Percentiles rank a stretch among this genome's conserved stretches.
Conservation (phyloP, 2,797 vertebrate genomes). For the Muraenolepis orangiensis region DNA sequence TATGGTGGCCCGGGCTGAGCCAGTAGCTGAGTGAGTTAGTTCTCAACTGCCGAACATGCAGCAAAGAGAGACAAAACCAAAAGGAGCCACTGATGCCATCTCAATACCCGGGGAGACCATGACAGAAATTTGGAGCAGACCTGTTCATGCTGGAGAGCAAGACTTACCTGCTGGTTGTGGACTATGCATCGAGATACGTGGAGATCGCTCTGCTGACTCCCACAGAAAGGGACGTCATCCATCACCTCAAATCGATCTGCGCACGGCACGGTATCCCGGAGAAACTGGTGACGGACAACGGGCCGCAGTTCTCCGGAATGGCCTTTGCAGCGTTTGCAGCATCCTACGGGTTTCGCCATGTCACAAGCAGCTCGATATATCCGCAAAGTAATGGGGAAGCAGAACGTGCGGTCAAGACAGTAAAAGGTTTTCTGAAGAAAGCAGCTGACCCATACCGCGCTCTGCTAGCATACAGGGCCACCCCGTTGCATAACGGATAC, state of each 20-base stretch:
- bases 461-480: too few species aligned
- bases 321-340: conserved; percentile 2
- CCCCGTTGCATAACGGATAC: too few species aligned
- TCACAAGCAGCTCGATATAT: conserved; percentile 2
- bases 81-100: too few species aligned
- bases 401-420: conserved; percentile 6
- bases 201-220: not conserved
- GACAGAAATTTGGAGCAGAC: too few species aligned
- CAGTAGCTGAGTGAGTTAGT: too few species aligned
- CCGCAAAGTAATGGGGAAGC: conserved; percentile 1
- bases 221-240: not conserved
- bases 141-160: too few species aligned
- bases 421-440: conserved; percentile 17
- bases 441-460: not conserved
- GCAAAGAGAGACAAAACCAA: too few species aligned
- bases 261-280: not conserved
- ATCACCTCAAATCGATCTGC: not conserved
- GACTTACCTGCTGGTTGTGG: not conserved
- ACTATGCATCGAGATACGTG: not conserved
- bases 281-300: conserved; percentile 8
- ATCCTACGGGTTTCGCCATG: not conserved
- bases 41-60: too few species aligned
- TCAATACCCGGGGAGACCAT: too few species aligned
- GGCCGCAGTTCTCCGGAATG: conserved; percentile 24
- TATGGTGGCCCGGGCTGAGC: too few species aligned